phyloP scores from a whole-genome alignment of 2,113 vertebrate genomes.

The Athene noctua region DNA sequence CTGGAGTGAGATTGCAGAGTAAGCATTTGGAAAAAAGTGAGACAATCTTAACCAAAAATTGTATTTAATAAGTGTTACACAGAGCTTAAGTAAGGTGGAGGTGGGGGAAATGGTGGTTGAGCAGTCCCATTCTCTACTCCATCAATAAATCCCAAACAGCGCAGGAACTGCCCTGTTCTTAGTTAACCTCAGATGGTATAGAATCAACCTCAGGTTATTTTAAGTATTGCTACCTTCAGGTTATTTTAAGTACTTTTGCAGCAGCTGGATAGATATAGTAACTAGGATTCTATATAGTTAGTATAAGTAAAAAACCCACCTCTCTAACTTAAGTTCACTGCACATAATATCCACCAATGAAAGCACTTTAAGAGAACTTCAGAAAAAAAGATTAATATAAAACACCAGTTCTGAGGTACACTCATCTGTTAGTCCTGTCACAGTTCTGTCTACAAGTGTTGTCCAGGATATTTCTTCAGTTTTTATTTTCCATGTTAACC shows the following conservation, averaged over 20 bases:
- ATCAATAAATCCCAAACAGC: neutral
- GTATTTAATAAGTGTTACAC: neutral
- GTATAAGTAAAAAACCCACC: neutral
- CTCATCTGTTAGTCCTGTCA: neutral
- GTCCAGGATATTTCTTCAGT: too few species aligned
- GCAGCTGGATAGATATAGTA: neutral
- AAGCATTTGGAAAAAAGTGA: neutral
- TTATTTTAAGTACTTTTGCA: neutral
- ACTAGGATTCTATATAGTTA: neutral
- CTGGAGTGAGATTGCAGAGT: fast-evolving
- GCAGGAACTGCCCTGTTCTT: neutral
- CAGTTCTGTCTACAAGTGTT: neutral
- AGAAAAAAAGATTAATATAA: neutral
- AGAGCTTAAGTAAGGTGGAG: neutral
- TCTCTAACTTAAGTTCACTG: neutral
- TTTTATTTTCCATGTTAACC: neutral
- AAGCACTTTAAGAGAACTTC: neutral
- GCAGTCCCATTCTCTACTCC: neutral
- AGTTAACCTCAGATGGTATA: neutral
- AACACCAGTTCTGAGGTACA: neutral
- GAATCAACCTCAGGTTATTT: neutral
- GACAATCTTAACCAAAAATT: neutral
- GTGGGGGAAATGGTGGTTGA: neutral
- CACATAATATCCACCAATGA: neutral
- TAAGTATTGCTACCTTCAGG: neutral